These are phyloP conservation scores for Lipotes vexillifer DNA, from an alignment of 2,113 vertebrate species.

Conservation along the genomic window DNA sequence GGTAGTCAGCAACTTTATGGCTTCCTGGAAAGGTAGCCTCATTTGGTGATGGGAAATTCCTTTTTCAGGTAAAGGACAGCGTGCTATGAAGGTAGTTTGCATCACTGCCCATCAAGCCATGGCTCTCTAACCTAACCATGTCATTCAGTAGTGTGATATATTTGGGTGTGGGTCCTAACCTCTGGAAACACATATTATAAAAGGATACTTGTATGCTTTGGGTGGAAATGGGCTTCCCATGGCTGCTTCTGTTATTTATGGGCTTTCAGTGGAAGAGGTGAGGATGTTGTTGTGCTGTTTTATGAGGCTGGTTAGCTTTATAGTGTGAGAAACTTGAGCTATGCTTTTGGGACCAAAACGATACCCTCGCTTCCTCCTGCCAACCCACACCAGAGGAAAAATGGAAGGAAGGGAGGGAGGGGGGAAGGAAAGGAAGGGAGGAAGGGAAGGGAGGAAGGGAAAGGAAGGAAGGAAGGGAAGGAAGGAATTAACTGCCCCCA, in stretches of 20 bases:
- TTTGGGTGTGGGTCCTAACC: not conserved
- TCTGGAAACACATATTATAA: constrained; percentile 25
- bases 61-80: not conserved
- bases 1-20: not conserved
- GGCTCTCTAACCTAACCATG: not conserved
- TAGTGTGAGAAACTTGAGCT: constrained; percentile 68
- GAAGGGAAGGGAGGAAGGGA: too few relatives aligned
- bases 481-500: not conserved
- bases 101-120: not conserved
- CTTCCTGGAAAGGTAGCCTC: not conserved
- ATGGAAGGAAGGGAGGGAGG: not conserved
- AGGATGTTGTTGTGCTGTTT: constrained; percentile 65
- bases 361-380: constrained; percentile 7
- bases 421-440: too few relatives aligned
- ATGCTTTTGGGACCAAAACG: constrained; percentile 47
- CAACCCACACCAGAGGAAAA: not conserved
- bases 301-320: constrained; percentile 62
- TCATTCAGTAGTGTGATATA: not conserved
- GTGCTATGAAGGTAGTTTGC: not conserved
- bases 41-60: not conserved
- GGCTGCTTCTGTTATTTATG: constrained; percentile 40
- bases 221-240: constrained; percentile 16
- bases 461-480: too few relatives aligned
- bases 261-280: not conserved
- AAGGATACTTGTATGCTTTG: not conserved